Evolutionary conservation across 2,797 vertebrate genomes (phyloP).

Genomic region (Cetoscarus ocellatus): DNA sequence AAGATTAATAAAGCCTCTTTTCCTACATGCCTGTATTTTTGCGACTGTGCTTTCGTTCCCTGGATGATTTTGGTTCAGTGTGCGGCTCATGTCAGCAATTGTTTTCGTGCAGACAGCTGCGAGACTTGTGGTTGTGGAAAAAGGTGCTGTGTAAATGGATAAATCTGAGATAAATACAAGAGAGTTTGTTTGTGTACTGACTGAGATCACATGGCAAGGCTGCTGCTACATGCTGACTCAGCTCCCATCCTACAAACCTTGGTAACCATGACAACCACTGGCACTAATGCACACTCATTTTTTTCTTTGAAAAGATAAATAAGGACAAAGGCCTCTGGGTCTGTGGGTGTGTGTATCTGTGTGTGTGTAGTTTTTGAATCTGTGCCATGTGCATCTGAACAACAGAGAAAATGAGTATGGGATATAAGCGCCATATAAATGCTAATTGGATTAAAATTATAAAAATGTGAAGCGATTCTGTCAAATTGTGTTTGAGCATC

Average conservation of each 20-base stretch:
- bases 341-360: conserved; percentile 42
- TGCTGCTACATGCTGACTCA: conserved; percentile 74
- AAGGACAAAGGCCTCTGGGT: conserved; percentile 73
- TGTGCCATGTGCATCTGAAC: conserved; percentile 31
- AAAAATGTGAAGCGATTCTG: background rate
- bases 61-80: conserved; percentile 5
- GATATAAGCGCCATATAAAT: conserved; percentile 4
- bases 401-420: background rate
- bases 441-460: background rate
- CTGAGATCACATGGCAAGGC: conserved; percentile 67
- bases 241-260: conserved; percentile 77
- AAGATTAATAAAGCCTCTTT: conserved; percentile 6
- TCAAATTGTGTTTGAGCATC: background rate
- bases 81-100: conserved; percentile 10
- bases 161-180: conserved; percentile 27
- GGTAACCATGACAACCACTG: conserved; percentile 82
- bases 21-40: background rate
- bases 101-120: conserved; percentile 10
- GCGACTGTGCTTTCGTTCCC: background rate
- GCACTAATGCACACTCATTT: conserved; percentile 66
- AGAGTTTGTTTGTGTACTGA: conserved; percentile 65
- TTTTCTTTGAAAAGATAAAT: conserved; percentile 78
- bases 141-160: conserved; percentile 30
- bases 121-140: conserved; percentile 13
- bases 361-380: conserved; percentile 40